Base-by-base conservation (phyloP, 2,797 vertebrate genomes). In the Serranus cabrilla region DNA sequence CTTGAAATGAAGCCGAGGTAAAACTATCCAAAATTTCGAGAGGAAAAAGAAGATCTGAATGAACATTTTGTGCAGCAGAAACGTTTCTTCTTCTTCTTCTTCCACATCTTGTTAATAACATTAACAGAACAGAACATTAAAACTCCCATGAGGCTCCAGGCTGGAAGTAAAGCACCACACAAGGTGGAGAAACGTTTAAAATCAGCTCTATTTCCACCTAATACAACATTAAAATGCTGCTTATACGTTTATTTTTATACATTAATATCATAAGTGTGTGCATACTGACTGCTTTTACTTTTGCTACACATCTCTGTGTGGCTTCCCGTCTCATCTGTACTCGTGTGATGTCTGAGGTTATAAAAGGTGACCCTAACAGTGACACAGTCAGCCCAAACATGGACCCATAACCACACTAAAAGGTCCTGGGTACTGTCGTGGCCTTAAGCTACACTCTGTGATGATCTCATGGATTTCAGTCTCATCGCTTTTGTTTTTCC, bases 391-490 rank as follows among this genome's bases (percentile, higher is more conserved):
- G 59, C 31, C 40, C 66, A 71, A 85, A 57, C 20, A 74, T 34
- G 39, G 17, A 47, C 25, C 40, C 45, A 60, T 46, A 69, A 77
- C 68, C 64, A 80, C 54, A 37, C 42, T 70, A 74, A 82, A 74
- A 82, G 57, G 79, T 63, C 45, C 57, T 71, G 72, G 45, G 20
- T 76, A 65, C 71, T 62, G 57, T 27, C 0, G 2, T 40, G 40
- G 70, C 86, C 75, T 68, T 43, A 11, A 84, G 84, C 74, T 23
- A 34, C 34, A 62, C 37, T 70, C 72, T 66, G 45, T 75, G 75
- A 81, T 84, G 83, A 87, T 61, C 78, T 84, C 79, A 66, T 56
- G 50, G 64, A 78, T 84, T 84, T 81, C 60, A 31, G 61, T 84
- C 71, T 81, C 50, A 73, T 73, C 4, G 16, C 70, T 72, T 68